Evolutionary conservation across 2,113 vertebrate genomes (phyloP).

Genomic region (Pedionomus torquatus): DNA sequence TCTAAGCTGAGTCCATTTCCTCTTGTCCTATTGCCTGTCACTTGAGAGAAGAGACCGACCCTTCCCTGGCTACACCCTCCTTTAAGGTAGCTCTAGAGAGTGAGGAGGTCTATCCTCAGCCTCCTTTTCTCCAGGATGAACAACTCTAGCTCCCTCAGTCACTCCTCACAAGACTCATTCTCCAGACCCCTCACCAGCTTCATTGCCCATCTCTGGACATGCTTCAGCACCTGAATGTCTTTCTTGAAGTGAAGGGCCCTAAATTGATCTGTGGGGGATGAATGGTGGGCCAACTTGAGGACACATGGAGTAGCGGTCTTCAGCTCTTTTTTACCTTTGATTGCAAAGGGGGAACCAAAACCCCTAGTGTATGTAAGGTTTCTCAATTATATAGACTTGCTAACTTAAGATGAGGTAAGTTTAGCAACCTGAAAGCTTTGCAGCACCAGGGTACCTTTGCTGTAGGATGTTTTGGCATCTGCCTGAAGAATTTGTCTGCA

Average conservation of each 20-base stretch:
- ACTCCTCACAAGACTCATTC: background rate
- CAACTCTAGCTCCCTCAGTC: background rate
- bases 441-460: background rate
- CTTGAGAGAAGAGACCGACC: background rate
- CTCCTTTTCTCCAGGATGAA: background rate
- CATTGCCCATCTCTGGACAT: background rate
- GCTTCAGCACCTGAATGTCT: no score
- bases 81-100: background rate
- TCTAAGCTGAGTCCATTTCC: background rate
- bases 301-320: fast-evolving
- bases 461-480: background rate
- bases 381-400: background rate
- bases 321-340: background rate
- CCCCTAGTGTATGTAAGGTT: fast-evolving
- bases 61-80: background rate
- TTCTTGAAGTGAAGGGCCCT: background rate
- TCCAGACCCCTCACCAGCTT: background rate
- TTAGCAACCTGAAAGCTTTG: background rate
- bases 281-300: background rate
- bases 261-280: background rate
- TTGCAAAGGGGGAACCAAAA: background rate
- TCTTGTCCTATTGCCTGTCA: background rate
- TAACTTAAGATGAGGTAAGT: fast-evolving
- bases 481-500: background rate
- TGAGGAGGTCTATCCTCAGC: background rate